These are phyloP conservation scores for Willisornis vidua DNA, from an alignment of 2,113 vertebrate genomes.

Conservation along the genomic window DNA sequence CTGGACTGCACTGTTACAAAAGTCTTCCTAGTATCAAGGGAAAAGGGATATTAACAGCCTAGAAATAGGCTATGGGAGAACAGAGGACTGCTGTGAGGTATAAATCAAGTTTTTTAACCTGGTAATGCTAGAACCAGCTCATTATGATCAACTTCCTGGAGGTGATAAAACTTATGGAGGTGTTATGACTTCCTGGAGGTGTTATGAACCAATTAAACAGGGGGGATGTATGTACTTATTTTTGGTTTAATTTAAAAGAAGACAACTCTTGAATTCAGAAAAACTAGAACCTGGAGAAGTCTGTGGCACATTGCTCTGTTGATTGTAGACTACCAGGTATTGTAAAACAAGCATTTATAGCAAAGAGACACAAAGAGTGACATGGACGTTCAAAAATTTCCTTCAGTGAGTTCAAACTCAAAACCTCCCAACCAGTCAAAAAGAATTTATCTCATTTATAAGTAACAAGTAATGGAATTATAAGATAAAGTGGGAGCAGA, in stretches of 20 bases:
- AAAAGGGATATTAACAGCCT: conserved; percentile 12
- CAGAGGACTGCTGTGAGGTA: background rate
- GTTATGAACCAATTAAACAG: background rate
- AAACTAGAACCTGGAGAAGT: background rate
- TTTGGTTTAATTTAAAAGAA: background rate
- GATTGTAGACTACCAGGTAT: background rate
- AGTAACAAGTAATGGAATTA: background rate
- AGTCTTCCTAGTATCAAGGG: background rate
- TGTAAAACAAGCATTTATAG: background rate
- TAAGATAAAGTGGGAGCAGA: background rate
- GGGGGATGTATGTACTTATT: background rate
- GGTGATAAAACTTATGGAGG: background rate
- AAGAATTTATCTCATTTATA: background rate
- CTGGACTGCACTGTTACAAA: background rate
- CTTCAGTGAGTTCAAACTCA: background rate
- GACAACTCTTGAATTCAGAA: background rate
- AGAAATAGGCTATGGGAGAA: background rate
- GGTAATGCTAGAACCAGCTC: background rate
- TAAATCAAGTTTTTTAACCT: background rate
- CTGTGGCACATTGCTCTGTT: background rate
- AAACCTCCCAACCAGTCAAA: background rate
- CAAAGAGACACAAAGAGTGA: background rate
- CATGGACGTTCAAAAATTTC: background rate
- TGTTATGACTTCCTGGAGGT: background rate
- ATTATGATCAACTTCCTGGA: background rate